These are phyloP conservation scores for Otolemur garnettii DNA, from an alignment of 2,113 vertebrate genomes.

Conservation along the genomic window DNA sequence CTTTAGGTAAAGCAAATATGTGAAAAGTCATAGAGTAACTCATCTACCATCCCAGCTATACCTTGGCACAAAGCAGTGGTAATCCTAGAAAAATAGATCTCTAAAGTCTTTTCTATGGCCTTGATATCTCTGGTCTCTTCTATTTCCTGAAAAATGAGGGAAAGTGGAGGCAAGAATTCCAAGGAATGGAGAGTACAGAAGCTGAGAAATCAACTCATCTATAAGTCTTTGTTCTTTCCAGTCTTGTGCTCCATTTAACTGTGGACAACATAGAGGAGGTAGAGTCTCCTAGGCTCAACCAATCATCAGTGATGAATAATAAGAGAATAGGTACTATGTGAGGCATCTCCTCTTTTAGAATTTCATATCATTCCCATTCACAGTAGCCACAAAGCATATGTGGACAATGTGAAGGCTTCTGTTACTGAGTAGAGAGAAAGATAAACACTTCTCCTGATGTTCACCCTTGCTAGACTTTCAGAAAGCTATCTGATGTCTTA, in stretches of 20 bases:
- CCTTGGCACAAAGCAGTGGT: neutral
- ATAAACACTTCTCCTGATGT: constrained; percentile 17
- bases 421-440: constrained; percentile 30
- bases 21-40: constrained; percentile 55
- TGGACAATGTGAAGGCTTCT: neutral
- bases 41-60: neutral
- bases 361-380: neutral
- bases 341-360: constrained; percentile 36
- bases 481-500: constrained; percentile 37
- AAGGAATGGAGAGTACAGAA: neutral
- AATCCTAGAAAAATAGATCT: neutral
- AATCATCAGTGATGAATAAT: constrained; percentile 7
- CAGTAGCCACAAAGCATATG: neutral
- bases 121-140: neutral
- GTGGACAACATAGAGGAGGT: neutral
- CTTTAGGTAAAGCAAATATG: constrained; percentile 8
- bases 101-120: neutral
- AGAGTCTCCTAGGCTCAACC: neutral
- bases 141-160: neutral
- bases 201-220: neutral
- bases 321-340: neutral
- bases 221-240: neutral
- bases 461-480: constrained; percentile 32
- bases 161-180: constrained; percentile 17
- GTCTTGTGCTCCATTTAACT: neutral